Evolutionary conservation across 2,113 vertebrate species (phyloP).

Genomic region (Zapornia atra): DNA sequence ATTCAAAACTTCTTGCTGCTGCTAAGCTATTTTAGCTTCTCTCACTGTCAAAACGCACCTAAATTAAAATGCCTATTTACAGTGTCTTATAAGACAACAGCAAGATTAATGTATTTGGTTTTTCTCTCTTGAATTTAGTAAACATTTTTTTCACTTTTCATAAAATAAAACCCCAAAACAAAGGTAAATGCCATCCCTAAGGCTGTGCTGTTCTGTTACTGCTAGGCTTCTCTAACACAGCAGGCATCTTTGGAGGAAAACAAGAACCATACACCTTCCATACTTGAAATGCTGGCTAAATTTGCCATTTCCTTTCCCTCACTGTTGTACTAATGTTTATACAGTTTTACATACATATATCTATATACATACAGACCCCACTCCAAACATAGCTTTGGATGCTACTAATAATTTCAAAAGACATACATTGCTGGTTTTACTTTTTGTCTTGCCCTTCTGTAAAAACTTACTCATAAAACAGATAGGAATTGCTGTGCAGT

Average conservation of each 20-base stretch:
- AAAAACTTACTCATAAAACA: not conserved
- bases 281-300: not conserved
- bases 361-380: not conserved
- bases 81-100: not conserved
- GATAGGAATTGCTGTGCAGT: not conserved
- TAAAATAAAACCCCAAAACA: not conserved
- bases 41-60: not conserved
- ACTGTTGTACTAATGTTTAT: not conserved
- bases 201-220: not conserved
- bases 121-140: not conserved
- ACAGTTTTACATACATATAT: not conserved
- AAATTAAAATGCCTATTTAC: slow-evolving; percentile 21
- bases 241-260: not conserved
- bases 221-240: not conserved
- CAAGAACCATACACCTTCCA: not conserved
- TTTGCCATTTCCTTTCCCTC: not conserved
- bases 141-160: not conserved
- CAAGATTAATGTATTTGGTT: not conserved
- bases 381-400: not conserved
- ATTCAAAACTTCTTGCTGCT: not conserved
- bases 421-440: not conserved
- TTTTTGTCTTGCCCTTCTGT: not conserved
- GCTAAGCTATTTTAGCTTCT: slow-evolving; percentile 12
- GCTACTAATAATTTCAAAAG: not conserved
- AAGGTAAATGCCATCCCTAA: not conserved